Evolutionary conservation across 2,888 invertebrate genomes (phyloP), one percentile per base, ranked within the genome.

Genomic region (Cataglyphis rosenhaueri): DNA sequence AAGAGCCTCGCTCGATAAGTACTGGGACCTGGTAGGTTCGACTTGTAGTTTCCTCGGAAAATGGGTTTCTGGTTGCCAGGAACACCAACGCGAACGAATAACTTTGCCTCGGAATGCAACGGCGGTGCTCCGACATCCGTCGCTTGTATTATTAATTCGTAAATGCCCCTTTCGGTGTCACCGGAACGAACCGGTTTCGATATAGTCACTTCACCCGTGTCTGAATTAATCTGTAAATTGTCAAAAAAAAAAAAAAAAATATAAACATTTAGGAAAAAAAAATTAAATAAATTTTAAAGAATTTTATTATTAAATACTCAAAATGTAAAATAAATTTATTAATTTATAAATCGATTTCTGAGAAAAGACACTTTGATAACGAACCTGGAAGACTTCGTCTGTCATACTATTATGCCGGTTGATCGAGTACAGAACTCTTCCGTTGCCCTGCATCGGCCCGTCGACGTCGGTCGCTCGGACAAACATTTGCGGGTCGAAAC

Each of bases 1-100:
- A 96, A 95, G 29, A 97, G 96, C 68, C 96, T 96, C 0, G 97
- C 97, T 85, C 96, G 96, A 90, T 97, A 97, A 66, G 96, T 96
- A 91, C 96, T 97, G 0, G 97, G 97, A 15, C 96, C 97, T 0
- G 96, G 94, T 6, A 88, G 89, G 32, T 90, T 87, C 32, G 95
- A 95, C 82, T 96, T 96, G 88, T 96, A 97, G 90, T 97, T 97
- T 0, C 97, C 97, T 88, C 96, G 96, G 90, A 97, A 97, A n/a
- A 97, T 96, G 0, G 97, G 97, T n/a, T 97, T 95, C 90, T 97
- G 97, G 91, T 97, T 97, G 0, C 97, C 97, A 0, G 97, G 97
- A 4, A 97, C 97, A 0, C 97, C 97, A 0, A 97, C 97, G n/a
- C 97, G 95, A 21, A 97, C 95, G 12, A 96, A 95, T 0, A 97